These are phyloP conservation scores for Antitype chi DNA, from an alignment of 2,888 invertebrate species.

Conservation along the genomic window DNA sequence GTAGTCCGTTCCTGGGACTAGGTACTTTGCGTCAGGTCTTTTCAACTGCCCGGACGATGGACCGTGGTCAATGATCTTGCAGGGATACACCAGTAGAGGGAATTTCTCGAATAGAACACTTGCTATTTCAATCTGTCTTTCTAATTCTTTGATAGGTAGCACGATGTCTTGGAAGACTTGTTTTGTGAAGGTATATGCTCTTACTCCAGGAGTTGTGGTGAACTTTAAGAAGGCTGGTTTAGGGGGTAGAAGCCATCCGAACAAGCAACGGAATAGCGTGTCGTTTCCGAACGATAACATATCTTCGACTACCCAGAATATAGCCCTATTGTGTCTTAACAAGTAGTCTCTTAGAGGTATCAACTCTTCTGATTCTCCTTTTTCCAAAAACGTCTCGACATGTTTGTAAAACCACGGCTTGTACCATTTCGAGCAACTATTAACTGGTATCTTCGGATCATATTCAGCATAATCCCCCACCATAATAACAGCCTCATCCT, in stretches of 20 bases:
- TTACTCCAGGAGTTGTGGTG: constrained; percentile 92
- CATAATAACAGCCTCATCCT: constrained; percentile 92
- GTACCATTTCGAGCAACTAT: constrained; percentile 92
- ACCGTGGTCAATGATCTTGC: constrained; percentile 92
- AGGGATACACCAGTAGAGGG: constrained; percentile 93
- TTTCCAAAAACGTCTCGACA: constrained; percentile 90
- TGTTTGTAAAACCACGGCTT: constrained; percentile 94
- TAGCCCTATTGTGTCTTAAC: constrained; percentile 92
- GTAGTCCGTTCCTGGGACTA: constrained; percentile 92
- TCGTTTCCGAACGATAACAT: constrained; percentile 94
- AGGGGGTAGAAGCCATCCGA: constrained; percentile 93
- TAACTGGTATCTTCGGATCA: constrained; percentile 87
- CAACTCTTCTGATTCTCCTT: constrained; percentile 90
- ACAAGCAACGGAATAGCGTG: constrained; percentile 90
- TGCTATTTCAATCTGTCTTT: constrained; percentile 91
- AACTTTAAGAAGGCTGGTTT: constrained; percentile 94
- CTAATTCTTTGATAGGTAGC: constrained; percentile 91
- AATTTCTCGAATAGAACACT: constrained; percentile 92
- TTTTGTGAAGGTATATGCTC: constrained; percentile 93
- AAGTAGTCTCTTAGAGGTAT: constrained; percentile 92
- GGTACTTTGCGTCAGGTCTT: constrained; percentile 89
- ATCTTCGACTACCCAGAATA: constrained; percentile 94
- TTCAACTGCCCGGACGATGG: constrained; percentile 90
- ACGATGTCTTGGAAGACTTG: constrained; percentile 94
- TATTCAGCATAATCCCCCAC: constrained; percentile 92